Conservation (phyloP, 1,140 invertebrate genomes). For the Listronotus bonariensis region DNA sequence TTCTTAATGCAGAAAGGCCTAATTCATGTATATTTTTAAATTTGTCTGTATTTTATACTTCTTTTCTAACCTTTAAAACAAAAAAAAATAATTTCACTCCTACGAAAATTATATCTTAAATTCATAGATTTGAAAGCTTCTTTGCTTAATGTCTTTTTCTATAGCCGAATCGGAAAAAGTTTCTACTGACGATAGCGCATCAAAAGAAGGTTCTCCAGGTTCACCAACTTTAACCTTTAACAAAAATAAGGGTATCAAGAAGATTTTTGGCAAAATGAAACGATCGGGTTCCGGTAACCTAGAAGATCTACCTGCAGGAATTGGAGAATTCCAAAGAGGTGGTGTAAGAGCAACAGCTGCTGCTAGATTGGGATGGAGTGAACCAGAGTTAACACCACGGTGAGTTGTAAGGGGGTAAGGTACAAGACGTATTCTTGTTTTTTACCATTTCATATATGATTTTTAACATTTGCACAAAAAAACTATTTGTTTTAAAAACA, state of each 20-base stretch:
- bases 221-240: constrained; percentile 64
- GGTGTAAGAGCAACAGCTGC: constrained; percentile 78
- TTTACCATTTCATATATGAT: too few relatives aligned
- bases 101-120: too few relatives aligned
- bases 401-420: constrained; percentile 3
- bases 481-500: too few relatives aligned
- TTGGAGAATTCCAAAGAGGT: constrained; percentile 71
- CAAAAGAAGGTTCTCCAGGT: constrained; percentile 50
- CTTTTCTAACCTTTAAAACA: too few relatives aligned
- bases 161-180: constrained; percentile 72
- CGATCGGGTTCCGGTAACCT: constrained; percentile 74
- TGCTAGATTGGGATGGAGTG: constrained; percentile 73
- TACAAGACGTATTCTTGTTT: too few relatives aligned
- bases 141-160: neutral
- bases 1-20: too few relatives aligned
- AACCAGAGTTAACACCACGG: constrained; percentile 46
- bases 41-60: too few relatives aligned
- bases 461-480: too few relatives aligned
- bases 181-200: constrained; percentile 59
- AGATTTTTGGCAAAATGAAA: constrained; percentile 73
- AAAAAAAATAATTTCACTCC: too few relatives aligned
- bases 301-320: constrained; percentile 63
- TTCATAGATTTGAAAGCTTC: too few relatives aligned
- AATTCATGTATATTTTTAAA: too few relatives aligned
- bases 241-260: constrained; percentile 63